phyloP scores from a whole-genome alignment of 2,888 invertebrate genomes.

The Tachystola acroxantha region DNA sequence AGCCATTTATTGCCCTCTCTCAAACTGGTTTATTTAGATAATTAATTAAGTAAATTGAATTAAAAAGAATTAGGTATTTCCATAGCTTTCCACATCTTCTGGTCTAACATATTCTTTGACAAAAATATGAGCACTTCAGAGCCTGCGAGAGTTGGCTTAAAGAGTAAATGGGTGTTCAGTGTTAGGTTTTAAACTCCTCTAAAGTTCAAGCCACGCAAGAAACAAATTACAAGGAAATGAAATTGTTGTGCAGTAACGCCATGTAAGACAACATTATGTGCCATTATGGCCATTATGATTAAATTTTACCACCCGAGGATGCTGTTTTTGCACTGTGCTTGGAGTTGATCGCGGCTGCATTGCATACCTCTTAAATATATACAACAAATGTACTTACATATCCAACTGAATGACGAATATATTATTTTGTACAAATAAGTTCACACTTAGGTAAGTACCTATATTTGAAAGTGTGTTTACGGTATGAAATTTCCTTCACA shows the following conservation, averaged over 20 bases:
- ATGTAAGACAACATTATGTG: slow-evolving; percentile 18
- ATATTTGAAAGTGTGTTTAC: too few species aligned
- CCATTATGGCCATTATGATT: slow-evolving; percentile 26
- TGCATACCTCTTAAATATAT: too few species aligned
- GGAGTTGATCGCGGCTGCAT: neutral
- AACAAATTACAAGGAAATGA: slow-evolving; percentile 64
- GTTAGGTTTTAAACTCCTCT: slow-evolving; percentile 58
- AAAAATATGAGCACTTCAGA: slow-evolving; percentile 44
- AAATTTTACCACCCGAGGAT: slow-evolving; percentile 15
- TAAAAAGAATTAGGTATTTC: too few species aligned
- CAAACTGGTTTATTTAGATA: too few species aligned
- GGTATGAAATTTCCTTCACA: too few species aligned
- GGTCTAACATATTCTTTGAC: slow-evolving; percentile 37
- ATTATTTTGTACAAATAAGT: too few species aligned
- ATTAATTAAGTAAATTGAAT: too few species aligned
- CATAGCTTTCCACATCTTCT: slow-evolving; percentile 5
- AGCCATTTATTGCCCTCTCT: too few species aligned
- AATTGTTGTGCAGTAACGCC: slow-evolving; percentile 38
- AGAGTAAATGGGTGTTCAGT: slow-evolving; percentile 61
- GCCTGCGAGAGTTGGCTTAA: slow-evolving; percentile 51
- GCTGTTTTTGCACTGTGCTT: neutral
- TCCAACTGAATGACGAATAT: too few species aligned
- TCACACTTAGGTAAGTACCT: too few species aligned
- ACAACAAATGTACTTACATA: too few species aligned
- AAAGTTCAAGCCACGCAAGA: slow-evolving; percentile 57